Percentiles rank a stretch among this genome's conserved stretches.
phyloP scores from a whole-genome alignment of 2,113 vertebrate species.

The Syrrhaptes paradoxus region DNA sequence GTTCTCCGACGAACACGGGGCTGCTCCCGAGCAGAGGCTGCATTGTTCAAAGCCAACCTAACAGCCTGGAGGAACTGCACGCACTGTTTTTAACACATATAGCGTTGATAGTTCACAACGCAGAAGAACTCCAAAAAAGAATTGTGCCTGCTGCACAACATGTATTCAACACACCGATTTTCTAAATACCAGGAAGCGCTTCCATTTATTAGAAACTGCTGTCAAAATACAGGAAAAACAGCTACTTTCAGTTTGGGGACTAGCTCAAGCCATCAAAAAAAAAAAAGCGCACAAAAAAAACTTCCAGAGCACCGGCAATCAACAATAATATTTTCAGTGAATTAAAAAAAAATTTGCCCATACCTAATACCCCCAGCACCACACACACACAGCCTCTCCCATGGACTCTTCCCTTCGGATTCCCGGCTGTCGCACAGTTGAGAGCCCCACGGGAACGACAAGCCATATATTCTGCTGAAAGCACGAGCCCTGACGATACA shows the following conservation, averaged over 20 bases:
- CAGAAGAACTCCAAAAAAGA: not conserved
- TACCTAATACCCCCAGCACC: not conserved
- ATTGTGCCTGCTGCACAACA: not conserved
- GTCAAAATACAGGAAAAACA: conserved; percentile 1
- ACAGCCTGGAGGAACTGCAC: accelerated
- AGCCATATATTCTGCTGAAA: not conserved
- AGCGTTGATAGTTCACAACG: not conserved
- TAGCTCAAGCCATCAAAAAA: not conserved
- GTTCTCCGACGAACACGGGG: not conserved
- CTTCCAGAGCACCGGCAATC: not conserved
- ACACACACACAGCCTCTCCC: not conserved
- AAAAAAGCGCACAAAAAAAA: not conserved
- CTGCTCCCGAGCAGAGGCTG: not conserved
- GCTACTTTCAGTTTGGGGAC: conserved; percentile 13
- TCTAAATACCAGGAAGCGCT: not conserved
- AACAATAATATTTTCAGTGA: not conserved
- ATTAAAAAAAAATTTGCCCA: not conserved
- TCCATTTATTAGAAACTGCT: not conserved
- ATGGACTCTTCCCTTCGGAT: not conserved
- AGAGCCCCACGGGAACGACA: not conserved
- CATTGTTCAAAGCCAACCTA: not conserved
- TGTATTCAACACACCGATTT: not conserved
- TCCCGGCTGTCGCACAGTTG: accelerated
- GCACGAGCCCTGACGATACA: not conserved
- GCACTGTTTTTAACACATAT: not conserved